phyloP scores from a whole-genome alignment of 2,888 invertebrate species.

The Leptopterna dolabrata region DNA sequence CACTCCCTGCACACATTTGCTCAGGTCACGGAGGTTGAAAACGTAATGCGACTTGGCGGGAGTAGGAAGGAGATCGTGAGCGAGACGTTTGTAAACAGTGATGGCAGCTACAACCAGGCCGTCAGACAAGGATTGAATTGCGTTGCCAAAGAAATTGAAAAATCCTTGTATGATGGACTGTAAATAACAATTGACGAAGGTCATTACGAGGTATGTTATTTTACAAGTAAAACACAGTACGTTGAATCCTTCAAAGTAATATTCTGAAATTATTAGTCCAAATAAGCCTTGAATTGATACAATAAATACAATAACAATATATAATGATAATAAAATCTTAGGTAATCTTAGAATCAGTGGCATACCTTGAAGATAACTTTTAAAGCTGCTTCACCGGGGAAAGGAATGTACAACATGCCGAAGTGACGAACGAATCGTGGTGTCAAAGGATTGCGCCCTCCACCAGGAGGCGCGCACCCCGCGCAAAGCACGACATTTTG shows the following conservation, averaged over 20 bases:
- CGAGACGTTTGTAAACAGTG: conserved; percentile 83
- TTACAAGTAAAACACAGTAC: background rate
- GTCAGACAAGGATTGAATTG: conserved; percentile 76
- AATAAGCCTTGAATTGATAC: no score
- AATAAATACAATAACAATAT: no score
- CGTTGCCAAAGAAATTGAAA: conserved; percentile 79
- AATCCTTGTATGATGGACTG: conserved; percentile 81
- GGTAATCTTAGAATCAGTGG: no score
- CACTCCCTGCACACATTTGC: conserved; percentile 91
- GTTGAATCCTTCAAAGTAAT: no score
- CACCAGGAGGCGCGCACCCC: conserved; percentile 92
- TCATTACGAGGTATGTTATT: background rate
- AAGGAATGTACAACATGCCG: conserved; percentile 84
- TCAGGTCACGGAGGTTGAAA: conserved; percentile 90
- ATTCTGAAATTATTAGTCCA: no score
- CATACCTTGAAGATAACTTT: conserved; percentile 79
- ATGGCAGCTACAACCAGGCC: conserved; percentile 85
- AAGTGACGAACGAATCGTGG: conserved; percentile 89
- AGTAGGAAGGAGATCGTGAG: conserved; percentile 85
- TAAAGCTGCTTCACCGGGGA: conserved; percentile 81
- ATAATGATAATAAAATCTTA: no score
- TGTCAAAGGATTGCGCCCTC: conserved; percentile 87
- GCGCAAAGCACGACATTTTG: conserved; percentile 83
- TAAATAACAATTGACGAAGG: conserved; percentile 3
- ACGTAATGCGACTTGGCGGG: conserved; percentile 93